Conservation (phyloP, 2,113 vertebrate species). For the Microtus pennsylvanicus region DNA sequence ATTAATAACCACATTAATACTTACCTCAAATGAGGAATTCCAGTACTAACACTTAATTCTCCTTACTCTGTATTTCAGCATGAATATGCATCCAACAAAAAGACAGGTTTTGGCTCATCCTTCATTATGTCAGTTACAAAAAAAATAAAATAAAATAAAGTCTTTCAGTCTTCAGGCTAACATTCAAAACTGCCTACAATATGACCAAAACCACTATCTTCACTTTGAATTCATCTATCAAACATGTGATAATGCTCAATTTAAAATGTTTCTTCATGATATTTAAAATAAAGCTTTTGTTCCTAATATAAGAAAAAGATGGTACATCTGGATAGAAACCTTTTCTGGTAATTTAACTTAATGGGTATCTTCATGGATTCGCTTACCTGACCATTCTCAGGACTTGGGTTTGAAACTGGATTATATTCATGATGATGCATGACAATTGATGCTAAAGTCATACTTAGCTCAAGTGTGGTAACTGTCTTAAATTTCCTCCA, state of each 20-base stretch:
- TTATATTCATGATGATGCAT: neutral
- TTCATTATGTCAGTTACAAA: neutral
- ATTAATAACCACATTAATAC: neutral
- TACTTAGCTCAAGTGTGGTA: neutral
- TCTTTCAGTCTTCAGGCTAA: neutral
- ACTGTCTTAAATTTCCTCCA: neutral
- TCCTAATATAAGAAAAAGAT: neutral
- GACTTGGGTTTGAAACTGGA: neutral
- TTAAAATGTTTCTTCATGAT: neutral
- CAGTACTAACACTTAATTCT: neutral
- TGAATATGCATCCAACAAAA: neutral
- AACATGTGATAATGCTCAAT: neutral
- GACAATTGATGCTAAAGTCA: neutral
- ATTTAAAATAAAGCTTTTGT: neutral
- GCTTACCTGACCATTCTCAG: neutral
- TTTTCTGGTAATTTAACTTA: neutral
- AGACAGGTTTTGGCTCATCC: neutral
- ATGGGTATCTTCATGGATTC: too few relatives aligned
- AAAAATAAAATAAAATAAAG: neutral
- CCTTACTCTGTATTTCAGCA: neutral
- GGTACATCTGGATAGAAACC: neutral
- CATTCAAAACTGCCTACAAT: neutral
- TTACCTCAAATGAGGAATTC: neutral
- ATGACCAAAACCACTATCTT: neutral
- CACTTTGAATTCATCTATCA: neutral